Base-by-base conservation (phyloP, 2,888 invertebrate genomes). In the Melanostoma mellinum region DNA sequence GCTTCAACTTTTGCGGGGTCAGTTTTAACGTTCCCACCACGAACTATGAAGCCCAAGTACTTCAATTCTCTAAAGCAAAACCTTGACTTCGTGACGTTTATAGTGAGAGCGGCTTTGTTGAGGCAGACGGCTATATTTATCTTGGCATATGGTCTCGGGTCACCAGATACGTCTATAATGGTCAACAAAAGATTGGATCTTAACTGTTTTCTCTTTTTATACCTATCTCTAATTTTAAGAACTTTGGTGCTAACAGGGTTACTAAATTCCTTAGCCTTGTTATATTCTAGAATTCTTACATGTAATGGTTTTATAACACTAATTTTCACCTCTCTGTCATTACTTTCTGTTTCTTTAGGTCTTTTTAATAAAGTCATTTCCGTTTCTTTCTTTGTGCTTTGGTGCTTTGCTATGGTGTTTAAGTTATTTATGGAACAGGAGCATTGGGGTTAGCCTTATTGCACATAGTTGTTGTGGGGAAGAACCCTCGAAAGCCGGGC, bases 51-150 rank as follows among this genome's bases (percentile, higher is more conserved):
- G 3, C 79, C 77, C 6, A 85, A 10, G 40, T 86, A 77, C n/a
- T 52, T 65, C 4, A 86, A 48, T 33, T 85, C 82, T 33, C 35
- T 71, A 33, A 85, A 85, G 44, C 78, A 86, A n/a, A 86, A 30
- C 48, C 56, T 71, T 0, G 44, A 48, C 20, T 80, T 65, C n/a
- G 40, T 9, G 4, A 77, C 32, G n/a, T 60, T 79, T 9, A 86
- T 80, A 0, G 82, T 77, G n/a, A 86, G 35, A 2, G 74, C 76
- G 0, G 79, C 76, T 3, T 56, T 67, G 1, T 10, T 32, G 0
- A 86, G 38, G 20, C 74, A 80, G 3, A 67, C 60, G 0, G 78
- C 79, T 3, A 50, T 32, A 9, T 9, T 50, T 6, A 50, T 6
- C 4, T 50, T 50, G 50, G 50, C 32, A 9, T 50, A 50, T 2